These are phyloP conservation scores for Plectropomus leopardus DNA, from an alignment of 2,113 vertebrate species.

Conservation along the genomic window DNA sequence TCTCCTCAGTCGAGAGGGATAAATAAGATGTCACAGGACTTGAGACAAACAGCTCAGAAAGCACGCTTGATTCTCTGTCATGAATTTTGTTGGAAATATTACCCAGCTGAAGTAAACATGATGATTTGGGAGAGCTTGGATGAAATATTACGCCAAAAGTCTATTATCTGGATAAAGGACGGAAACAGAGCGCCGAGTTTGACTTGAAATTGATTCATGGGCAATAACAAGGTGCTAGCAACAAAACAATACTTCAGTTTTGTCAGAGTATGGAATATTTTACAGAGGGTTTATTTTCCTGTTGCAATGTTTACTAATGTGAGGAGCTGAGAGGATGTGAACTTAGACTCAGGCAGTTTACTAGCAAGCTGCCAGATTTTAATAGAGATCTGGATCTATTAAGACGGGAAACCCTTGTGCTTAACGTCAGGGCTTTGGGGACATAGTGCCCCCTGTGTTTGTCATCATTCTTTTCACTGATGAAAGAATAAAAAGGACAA, in stretches of 20 bases:
- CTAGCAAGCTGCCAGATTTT: not conserved
- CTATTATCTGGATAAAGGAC: constrained; percentile 5
- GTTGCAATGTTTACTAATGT: constrained; percentile 5
- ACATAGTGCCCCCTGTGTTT: constrained; percentile 17
- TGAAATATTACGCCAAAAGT: constrained; percentile 13
- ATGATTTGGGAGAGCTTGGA: constrained; percentile 13
- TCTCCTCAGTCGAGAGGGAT: not conserved
- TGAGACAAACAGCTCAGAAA: constrained; percentile 15
- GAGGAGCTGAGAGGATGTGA: constrained; percentile 3
- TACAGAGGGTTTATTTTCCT: not conserved
- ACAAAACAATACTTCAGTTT: not conserved
- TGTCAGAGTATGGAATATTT: not conserved
- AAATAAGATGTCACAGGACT: constrained; percentile 10
- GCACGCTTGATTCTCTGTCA: not conserved
- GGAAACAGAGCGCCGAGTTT: constrained; percentile 12
- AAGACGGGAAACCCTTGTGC: not conserved
- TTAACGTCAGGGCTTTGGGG: not conserved
- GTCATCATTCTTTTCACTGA: not conserved
- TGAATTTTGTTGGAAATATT: constrained; percentile 8
- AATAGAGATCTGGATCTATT: constrained; percentile 18
- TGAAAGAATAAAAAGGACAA: not conserved
- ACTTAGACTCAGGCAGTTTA: constrained; percentile 15
- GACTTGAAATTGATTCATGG: constrained; percentile 42
- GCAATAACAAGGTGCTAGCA: not conserved
- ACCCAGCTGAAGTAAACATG: not conserved